phyloP scores from a whole-genome alignment of 2,113 vertebrate species.

The Neopipo cinnamomea region DNA sequence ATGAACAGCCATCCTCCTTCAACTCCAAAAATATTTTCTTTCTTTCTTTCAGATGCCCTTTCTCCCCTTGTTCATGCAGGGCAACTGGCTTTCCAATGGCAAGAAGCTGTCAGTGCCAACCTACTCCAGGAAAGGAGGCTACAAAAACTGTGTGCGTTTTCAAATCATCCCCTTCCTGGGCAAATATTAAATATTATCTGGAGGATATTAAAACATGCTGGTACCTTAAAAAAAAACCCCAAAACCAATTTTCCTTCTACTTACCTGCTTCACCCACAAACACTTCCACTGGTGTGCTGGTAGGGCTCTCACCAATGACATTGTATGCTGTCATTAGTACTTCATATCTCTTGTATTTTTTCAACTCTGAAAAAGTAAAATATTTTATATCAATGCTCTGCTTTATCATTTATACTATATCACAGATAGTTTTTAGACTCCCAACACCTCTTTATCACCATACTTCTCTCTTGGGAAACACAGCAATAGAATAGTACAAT shows the following conservation, averaged over 20 bases:
- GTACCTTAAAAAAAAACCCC: not conserved
- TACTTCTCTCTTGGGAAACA: not conserved
- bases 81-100: not conserved
- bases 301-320: slow-evolving; percentile 88
- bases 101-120: not conserved
- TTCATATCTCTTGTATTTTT: slow-evolving; percentile 91
- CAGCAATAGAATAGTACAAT: not conserved
- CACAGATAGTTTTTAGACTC: not conserved
- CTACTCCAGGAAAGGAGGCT: not conserved
- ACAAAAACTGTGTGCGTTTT: not conserved
- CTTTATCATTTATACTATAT: not conserved
- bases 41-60: slow-evolving; percentile 20
- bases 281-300: slow-evolving; percentile 86
- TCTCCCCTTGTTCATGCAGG: not conserved
- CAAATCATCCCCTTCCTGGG: not conserved
- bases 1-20: slow-evolving; percentile 28
- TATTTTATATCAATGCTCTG: not conserved
- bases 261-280: slow-evolving; percentile 94
- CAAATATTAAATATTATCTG: not conserved
- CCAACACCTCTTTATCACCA: not conserved
- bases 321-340: slow-evolving; percentile 92
- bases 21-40: slow-evolving; percentile 33
- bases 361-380: slow-evolving; percentile 79
- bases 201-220: not conserved
- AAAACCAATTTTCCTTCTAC: not conserved